Percentiles rank a stretch among this genome's conserved stretches.
Conservation (phyloP, 1,140 invertebrate species). For the Ceratoteleas bidentatus region DNA sequence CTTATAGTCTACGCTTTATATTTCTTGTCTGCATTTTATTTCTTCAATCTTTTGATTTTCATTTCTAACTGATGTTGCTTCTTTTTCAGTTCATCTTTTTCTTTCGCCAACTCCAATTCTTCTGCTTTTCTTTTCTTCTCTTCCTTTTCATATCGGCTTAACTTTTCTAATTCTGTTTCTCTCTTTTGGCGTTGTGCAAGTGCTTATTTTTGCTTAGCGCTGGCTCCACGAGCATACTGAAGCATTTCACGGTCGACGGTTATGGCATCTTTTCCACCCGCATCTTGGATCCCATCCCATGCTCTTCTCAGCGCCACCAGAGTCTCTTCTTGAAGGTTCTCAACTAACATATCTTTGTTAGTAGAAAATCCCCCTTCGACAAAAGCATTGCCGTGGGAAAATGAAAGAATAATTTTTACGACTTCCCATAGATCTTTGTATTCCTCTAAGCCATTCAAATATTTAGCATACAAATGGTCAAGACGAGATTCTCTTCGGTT, state of each 20-base stretch:
- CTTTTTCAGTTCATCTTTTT: no score
- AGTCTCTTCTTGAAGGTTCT: conserved; percentile 20
- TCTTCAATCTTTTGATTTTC: no score
- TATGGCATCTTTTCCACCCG: conserved; percentile 22
- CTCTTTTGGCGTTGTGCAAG: background rate
- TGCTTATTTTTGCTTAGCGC: conserved; percentile 13
- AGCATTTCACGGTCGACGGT: conserved; percentile 23
- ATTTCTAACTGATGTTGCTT: no score
- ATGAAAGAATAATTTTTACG: conserved; percentile 10
- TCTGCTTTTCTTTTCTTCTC: conserved; percentile 6
- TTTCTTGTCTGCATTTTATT: no score
- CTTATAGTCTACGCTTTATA: no score
- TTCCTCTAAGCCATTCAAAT: background rate
- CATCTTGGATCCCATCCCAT: conserved; percentile 34
- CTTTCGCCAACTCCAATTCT: no score
- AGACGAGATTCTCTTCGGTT: conserved; percentile 1
- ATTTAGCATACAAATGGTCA: conserved; percentile 13
- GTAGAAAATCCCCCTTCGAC: conserved; percentile 8
- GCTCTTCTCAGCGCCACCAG: conserved; percentile 19
- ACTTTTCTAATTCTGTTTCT: background rate
- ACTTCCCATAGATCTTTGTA: conserved; percentile 16
- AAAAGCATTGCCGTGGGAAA: conserved; percentile 17
- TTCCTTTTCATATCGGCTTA: background rate
- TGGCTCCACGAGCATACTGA: conserved; percentile 26
- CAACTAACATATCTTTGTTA: conserved; percentile 31